Evolutionary conservation across 2,797 vertebrate species (phyloP), one percentile per base, ranked within the genome.

Genomic region (Danio kyathit): DNA sequence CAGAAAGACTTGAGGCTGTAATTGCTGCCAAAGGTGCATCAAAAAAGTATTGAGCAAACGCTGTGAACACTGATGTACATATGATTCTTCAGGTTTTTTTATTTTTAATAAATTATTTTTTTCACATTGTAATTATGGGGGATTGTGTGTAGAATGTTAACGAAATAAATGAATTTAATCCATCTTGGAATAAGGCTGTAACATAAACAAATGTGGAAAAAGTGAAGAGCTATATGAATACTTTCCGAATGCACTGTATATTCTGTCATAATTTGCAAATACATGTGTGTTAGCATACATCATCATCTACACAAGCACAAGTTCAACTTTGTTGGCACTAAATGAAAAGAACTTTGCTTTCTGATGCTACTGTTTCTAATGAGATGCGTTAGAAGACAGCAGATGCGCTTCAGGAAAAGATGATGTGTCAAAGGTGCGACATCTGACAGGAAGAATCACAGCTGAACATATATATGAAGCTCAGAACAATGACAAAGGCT

Each of bases 1-100:
- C n/a, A 66, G 81, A 59, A 75, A 73, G 52, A 73, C 72, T 66
- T 13, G 0, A 79, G 52, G 77, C 73, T 81, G 74, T 83, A 78
- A 85, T 85, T n/a, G 41, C 69, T 78, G 77, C 78, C 81, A 78
- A 85, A 74, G 74, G 38, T 80, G 81, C 66, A 8, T 48, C 7
- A 48, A 10, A 46, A n/a, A n/a, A n/a, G n/a, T n/a, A n/a, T n/a
- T n/a, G n/a, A n/a, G n/a, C n/a, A n/a, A n/a, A n/a, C 46, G 46
- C 46, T 8, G 7, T 8, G 46, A 48, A 8, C 11, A n/a, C n/a
- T n/a, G n/a, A n/a, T n/a, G n/a, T n/a, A n/a, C n/a, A n/a, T n/a
- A n/a, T n/a, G n/a, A n/a, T n/a, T n/a, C n/a, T n/a, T n/a, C n/a
- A n/a, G n/a, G n/a, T n/a, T n/a, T n/a, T n/a, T n/a, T n/a, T n/a